Evolutionary conservation across 2,888 invertebrate species (phyloP).

Genomic region (Hoplodrina blanda): DNA sequence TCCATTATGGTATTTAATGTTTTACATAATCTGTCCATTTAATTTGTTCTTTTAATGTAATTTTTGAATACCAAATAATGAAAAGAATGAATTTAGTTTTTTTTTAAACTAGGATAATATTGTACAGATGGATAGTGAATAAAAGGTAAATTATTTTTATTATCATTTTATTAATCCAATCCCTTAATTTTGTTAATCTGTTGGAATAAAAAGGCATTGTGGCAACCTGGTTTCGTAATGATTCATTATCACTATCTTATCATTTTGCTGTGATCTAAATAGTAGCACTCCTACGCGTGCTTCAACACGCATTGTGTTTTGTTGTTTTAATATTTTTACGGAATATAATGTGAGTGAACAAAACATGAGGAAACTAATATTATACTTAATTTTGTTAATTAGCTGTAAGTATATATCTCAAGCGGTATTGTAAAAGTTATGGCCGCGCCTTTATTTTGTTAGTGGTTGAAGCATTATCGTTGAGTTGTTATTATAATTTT

Average conservation of each 20-base stretch:
- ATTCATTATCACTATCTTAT: slow-evolving; percentile 84
- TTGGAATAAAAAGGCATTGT: slow-evolving; percentile 44
- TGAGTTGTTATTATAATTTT: slow-evolving; percentile 16
- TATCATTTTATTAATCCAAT: slow-evolving; percentile 52
- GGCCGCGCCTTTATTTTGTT: slow-evolving; percentile 4
- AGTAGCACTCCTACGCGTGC: slow-evolving; percentile 69
- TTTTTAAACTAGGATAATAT: slow-evolving; percentile 46
- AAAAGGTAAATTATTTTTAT: slow-evolving; percentile 64
- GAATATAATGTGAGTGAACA: slow-evolving; percentile 58
- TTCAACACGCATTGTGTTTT: slow-evolving; percentile 68
- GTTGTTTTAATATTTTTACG: slow-evolving; percentile 63
- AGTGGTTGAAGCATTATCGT: slow-evolving; percentile 16
- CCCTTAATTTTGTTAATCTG: slow-evolving; percentile 43
- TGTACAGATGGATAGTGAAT: slow-evolving; percentile 61
- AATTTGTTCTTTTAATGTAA: slow-evolving; percentile 11
- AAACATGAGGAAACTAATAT: slow-evolving; percentile 68
- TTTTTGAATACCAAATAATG: slow-evolving; percentile 53
- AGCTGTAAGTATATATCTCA: slow-evolving; percentile 74
- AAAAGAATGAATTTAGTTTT: slow-evolving; percentile 42
- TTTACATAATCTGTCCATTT: slow-evolving; percentile 18
- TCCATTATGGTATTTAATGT: slow-evolving; percentile 3
- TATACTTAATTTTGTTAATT: slow-evolving; percentile 64
- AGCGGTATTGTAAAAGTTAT: neutral
- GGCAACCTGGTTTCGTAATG: slow-evolving; percentile 72
- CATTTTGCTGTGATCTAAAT: slow-evolving; percentile 73